phyloP scores from a whole-genome alignment of 2,797 vertebrate species.

The Lagorchestes hirsutus region DNA sequence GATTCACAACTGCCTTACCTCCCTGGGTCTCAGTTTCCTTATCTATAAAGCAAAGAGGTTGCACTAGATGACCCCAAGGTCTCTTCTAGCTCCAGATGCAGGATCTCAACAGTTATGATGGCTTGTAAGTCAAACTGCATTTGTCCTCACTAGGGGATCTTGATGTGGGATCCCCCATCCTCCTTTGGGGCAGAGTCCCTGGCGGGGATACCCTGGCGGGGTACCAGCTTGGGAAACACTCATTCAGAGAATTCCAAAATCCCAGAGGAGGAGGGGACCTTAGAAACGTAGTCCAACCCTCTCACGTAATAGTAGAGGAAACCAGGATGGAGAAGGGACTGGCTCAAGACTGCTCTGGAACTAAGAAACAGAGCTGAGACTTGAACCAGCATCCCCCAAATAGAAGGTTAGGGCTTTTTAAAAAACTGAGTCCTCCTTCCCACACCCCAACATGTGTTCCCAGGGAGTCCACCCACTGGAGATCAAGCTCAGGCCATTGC shows the following conservation, averaged over 20 bases:
- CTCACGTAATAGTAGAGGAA: not conserved
- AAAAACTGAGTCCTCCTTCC: not conserved
- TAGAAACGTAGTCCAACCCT: not conserved
- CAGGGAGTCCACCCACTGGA: not conserved
- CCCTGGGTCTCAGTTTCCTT: not conserved
- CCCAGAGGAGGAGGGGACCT: not conserved
- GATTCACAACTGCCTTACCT: not conserved
- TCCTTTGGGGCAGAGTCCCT: too few species aligned
- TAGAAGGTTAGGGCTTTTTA: not conserved
- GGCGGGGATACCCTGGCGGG: not conserved
- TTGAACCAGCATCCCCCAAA: not conserved
- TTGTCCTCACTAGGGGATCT: not conserved
- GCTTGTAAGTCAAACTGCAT: not conserved
- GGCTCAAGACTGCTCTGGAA: not conserved
- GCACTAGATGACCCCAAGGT: not conserved
- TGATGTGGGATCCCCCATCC: too few species aligned
- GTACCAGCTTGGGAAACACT: not conserved
- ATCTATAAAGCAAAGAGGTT: not conserved
- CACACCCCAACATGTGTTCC: not conserved
- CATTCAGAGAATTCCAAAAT: not conserved
- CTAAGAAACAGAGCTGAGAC: not conserved
- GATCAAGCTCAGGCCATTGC: not conserved
- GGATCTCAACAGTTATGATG: not conserved
- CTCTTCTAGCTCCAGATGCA: not conserved
- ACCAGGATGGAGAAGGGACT: not conserved